These are phyloP conservation scores for Spea hammondii DNA, from an alignment of 2,797 vertebrate species.

Conservation along the genomic window DNA sequence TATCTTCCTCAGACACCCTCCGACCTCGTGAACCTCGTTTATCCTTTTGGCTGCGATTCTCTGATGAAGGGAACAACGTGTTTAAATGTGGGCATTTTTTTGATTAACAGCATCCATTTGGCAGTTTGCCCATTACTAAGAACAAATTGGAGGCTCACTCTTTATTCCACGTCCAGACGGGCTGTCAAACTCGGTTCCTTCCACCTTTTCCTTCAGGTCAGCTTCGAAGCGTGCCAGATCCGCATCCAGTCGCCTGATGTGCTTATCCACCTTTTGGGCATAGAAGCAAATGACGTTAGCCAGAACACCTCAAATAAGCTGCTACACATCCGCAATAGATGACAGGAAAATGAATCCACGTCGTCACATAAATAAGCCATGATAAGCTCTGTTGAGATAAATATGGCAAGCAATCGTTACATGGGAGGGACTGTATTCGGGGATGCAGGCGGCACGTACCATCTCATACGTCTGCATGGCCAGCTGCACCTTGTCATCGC, in stretches of 20 bases:
- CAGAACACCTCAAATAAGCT: too few relatives aligned
- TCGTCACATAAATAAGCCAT: too few relatives aligned
- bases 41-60: slow-evolving; percentile 77
- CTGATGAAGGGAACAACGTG: slow-evolving; percentile 49
- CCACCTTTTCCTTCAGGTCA: slow-evolving; percentile 95
- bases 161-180: slow-evolving; percentile 77
- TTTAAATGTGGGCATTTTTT: too few relatives aligned
- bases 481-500: slow-evolving; percentile 95
- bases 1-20: slow-evolving; percentile 89
- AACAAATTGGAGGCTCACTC: slow-evolving; percentile 68
- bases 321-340: too few relatives aligned
- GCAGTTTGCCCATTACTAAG: neutral
- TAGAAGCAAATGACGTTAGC: neutral
- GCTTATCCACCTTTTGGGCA: slow-evolving; percentile 87
- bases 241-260: slow-evolving; percentile 91
- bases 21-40: slow-evolving; percentile 85
- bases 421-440: too few relatives aligned
- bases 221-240: slow-evolving; percentile 94
- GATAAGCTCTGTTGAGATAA: too few relatives aligned
- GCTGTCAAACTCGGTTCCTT: slow-evolving; percentile 85
- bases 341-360: too few relatives aligned
- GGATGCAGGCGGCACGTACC: slow-evolving; percentile 67
- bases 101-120: neutral
- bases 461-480: slow-evolving; percentile 99
- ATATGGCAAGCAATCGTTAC: too few relatives aligned